phyloP scores from a whole-genome alignment of 2,797 vertebrate species.

The Micromesistius poutassou region DNA sequence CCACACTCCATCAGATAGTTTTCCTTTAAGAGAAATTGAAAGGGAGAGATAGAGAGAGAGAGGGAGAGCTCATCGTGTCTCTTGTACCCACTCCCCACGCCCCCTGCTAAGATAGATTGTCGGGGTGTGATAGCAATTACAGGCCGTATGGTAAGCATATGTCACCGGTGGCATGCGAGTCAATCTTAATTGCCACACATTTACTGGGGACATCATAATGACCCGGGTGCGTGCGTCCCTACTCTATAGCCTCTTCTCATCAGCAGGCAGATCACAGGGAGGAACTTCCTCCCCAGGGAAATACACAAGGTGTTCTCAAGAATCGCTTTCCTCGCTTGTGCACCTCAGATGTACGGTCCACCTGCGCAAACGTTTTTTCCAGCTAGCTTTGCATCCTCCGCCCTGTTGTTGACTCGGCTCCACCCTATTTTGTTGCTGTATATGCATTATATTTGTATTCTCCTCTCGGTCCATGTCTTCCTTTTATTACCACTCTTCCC shows the following conservation, averaged over 20 bases:
- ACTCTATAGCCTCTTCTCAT: constrained; percentile 33
- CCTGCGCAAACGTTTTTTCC: background rate
- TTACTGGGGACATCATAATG: constrained; percentile 40
- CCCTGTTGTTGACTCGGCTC: no score
- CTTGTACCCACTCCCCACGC: constrained; percentile 22
- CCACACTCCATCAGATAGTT: constrained; percentile 10
- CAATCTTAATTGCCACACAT: constrained; percentile 55
- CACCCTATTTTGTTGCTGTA: no score
- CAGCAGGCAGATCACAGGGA: constrained; percentile 31
- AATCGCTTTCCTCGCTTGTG: background rate
- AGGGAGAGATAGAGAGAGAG: background rate
- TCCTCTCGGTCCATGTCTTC: no score
- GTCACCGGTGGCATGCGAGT: constrained; percentile 54
- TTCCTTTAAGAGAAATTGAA: constrained; percentile 12
- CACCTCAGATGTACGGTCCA: background rate
- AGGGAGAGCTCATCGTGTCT: constrained; percentile 8
- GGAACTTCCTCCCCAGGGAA: background rate
- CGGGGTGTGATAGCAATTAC: constrained; percentile 62
- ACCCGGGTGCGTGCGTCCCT: constrained; percentile 31
- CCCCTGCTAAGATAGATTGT: constrained; percentile 53
- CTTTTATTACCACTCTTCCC: no score
- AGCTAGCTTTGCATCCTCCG: background rate
- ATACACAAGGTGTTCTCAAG: background rate
- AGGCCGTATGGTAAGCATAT: constrained; percentile 51
- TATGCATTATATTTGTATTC: no score